Conservation (phyloP, 53 echinoderm and acorn worm genomes). For the Hippasteria phrygiana region DNA sequence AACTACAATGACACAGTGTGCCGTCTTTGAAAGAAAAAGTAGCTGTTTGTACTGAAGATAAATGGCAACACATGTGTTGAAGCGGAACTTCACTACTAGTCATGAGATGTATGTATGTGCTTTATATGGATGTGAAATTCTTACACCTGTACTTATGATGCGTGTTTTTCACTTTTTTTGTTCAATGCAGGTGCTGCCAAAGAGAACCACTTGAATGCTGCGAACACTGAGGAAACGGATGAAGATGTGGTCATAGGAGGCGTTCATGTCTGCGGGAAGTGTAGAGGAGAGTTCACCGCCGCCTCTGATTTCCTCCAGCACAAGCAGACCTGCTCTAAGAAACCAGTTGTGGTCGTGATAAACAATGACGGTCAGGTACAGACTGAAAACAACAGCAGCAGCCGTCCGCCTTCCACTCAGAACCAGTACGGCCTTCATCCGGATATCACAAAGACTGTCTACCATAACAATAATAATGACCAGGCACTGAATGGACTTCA, state of each 20-base stretch:
- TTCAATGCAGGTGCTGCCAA: constrained; percentile 52
- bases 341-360: constrained; percentile 89
- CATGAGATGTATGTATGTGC: no score
- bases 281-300: constrained; percentile 92
- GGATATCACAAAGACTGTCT: constrained; percentile 55
- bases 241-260: constrained; percentile 73
- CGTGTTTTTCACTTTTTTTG: constrained; percentile 8
- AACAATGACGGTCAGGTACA: constrained; percentile 72
- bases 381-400: constrained; percentile 51
- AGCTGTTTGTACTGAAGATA: no score
- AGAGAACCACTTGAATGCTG: constrained; percentile 43
- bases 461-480: constrained; percentile 56
- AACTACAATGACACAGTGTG: no score
- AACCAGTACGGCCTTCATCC: constrained; percentile 15
- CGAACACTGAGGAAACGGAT: constrained; percentile 50
- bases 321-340: constrained; percentile 87
- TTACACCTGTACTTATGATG: constrained; percentile 4
- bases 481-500: constrained; percentile 43
- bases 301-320: constrained; percentile 90
- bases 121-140: no score
- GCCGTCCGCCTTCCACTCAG: constrained; percentile 1
- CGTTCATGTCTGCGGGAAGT: constrained; percentile 94
- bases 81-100: no score
- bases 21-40: no score
- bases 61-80: no score